Percentiles rank a stretch among this genome's conserved stretches.
These are phyloP conservation scores for Polydrusus cervinus DNA, from an alignment of 2,888 invertebrate species.

Conservation along the genomic window DNA sequence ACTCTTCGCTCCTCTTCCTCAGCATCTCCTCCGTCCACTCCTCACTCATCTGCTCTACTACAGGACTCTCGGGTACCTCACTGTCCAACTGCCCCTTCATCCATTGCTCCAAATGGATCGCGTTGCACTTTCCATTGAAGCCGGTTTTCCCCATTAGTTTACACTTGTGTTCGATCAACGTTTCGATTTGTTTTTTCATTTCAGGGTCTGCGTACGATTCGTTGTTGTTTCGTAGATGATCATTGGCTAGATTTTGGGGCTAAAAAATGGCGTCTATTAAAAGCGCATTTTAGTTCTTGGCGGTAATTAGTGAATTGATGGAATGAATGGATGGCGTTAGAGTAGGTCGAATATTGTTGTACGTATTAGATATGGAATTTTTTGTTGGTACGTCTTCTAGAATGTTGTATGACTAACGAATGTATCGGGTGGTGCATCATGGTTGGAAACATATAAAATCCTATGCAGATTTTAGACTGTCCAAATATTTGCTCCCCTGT, in stretches of 20 bases:
- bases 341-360: not conserved
- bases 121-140: constrained; percentile 80
- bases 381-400: not conserved
- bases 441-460: too few species aligned
- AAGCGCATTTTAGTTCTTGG: constrained; percentile 52
- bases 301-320: constrained; percentile 11
- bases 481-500: too few species aligned
- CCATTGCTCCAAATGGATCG: constrained; percentile 85
- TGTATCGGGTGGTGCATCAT: too few species aligned
- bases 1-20: constrained; percentile 80
- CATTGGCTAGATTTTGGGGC: constrained; percentile 66
- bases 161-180: constrained; percentile 78
- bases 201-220: constrained; percentile 56
- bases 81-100: constrained; percentile 84
- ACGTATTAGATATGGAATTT: constrained; percentile 33
- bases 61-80: constrained; percentile 62
- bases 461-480: too few species aligned
- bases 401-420: too few species aligned
- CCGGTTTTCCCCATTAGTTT: constrained; percentile 77
- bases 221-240: constrained; percentile 54
- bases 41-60: constrained; percentile 75
- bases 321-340: not conserved
- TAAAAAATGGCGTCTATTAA: constrained; percentile 59
- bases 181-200: constrained; percentile 74
- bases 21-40: constrained; percentile 84